Conservation (phyloP, 2,888 invertebrate genomes). For the Ornithoptera alexandrae region DNA sequence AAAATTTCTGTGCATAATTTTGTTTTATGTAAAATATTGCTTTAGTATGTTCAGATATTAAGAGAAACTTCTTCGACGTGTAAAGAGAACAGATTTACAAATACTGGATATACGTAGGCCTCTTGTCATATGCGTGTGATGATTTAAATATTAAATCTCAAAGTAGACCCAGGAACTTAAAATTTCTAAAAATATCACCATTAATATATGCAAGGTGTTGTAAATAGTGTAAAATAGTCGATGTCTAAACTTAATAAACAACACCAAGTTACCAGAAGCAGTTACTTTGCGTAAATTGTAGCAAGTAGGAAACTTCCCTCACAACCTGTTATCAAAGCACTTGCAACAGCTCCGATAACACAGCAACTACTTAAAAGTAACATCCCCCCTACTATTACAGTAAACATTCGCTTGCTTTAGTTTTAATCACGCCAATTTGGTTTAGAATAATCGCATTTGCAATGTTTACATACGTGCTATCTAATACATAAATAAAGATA, state of each 20-base stretch:
- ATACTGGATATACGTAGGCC: not conserved
- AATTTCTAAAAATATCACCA: not conserved
- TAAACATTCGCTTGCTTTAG: not conserved
- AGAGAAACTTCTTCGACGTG: no score
- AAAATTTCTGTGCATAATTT: no score
- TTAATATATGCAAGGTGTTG: not conserved
- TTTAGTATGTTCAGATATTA: no score
- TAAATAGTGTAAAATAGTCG: not conserved
- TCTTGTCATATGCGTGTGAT: not conserved
- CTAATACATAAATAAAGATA: not conserved
- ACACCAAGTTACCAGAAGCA: not conserved
- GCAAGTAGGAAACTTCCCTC: slow-evolving; percentile 6
- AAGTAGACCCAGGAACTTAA: not conserved
- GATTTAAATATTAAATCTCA: not conserved
- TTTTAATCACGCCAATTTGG: not conserved
- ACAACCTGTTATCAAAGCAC: slow-evolving; percentile 9
- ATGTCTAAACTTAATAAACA: not conserved
- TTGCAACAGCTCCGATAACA: slow-evolving; percentile 1
- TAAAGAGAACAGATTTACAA: no score
- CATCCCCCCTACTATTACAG: not conserved
- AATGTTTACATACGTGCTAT: not conserved
- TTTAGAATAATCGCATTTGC: not conserved
- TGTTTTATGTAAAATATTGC: no score
- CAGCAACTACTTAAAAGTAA: slow-evolving; percentile 2
- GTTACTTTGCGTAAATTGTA: not conserved